A percentile compares a stretch with the other conserved stretches of the same genome.
Evolutionary conservation across 2,113 vertebrate species (phyloP).

Genomic region (Vulpes vulpes): DNA sequence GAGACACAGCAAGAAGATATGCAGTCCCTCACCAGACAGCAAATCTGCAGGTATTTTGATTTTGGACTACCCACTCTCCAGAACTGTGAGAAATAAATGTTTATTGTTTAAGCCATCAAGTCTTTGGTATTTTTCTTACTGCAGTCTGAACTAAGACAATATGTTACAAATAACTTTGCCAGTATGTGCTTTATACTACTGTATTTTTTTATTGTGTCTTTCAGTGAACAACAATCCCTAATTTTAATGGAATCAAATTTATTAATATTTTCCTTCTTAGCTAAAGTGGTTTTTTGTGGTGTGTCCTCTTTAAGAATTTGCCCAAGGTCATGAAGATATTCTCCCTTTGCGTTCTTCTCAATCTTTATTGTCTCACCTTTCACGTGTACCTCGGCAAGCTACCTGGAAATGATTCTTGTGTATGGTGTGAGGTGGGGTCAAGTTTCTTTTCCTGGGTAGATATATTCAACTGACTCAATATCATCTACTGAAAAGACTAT

Average conservation of each 20-base stretch:
- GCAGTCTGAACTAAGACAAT: background rate
- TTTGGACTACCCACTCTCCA: background rate
- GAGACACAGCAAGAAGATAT: background rate
- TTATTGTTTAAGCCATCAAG: background rate
- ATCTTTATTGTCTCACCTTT: conserved; percentile 18
- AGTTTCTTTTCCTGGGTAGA: background rate
- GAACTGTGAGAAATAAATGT: background rate
- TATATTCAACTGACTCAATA: background rate
- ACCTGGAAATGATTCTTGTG: background rate
- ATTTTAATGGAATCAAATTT: background rate
- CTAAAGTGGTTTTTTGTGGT: background rate
- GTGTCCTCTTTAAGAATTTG: background rate
- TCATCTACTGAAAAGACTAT: background rate
- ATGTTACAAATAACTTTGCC: background rate
- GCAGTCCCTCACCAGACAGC: background rate
- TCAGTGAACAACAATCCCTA: background rate
- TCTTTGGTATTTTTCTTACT: background rate
- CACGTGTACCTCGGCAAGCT: background rate
- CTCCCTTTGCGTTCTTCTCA: background rate
- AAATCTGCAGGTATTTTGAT: background rate
- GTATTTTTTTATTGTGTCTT: background rate
- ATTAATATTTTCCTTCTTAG: background rate
- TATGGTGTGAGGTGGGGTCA: background rate
- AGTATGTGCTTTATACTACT: background rate
- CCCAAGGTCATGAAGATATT: background rate